These are phyloP conservation scores for Acanthaster planci DNA, from an alignment of 35 echinoderm and acorn worm species.

Conservation along the genomic window DNA sequence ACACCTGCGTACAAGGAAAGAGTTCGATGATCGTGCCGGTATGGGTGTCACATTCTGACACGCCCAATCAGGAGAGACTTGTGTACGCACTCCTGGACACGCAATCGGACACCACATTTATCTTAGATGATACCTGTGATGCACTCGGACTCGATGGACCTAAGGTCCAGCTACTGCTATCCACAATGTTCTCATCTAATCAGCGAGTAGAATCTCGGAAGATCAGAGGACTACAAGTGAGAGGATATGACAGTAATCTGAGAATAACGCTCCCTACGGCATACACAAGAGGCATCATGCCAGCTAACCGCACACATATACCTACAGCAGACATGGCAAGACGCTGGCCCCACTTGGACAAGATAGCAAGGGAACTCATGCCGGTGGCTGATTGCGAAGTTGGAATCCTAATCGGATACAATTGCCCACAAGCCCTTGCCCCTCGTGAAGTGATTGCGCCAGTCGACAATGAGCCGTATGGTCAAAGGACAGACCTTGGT, in stretches of 20 bases:
- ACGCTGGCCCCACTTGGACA: conserved; percentile 55
- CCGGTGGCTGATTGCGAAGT: conserved; percentile 61
- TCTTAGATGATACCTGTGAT: conserved; percentile 48
- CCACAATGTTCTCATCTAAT: conserved; percentile 55
- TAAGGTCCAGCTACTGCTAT: conserved; percentile 42
- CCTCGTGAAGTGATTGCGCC: conserved; percentile 57
- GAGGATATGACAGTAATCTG: conserved; percentile 36
- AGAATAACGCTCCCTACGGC: conserved; percentile 54
- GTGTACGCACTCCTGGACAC: conserved; percentile 70
- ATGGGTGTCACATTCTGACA: conserved; percentile 58
- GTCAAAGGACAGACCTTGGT: conserved; percentile 58
- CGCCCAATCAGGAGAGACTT: conserved; percentile 39
- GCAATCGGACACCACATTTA: conserved; percentile 68
- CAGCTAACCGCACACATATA: conserved; percentile 69
- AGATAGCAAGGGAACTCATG: conserved; percentile 36
- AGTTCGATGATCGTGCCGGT: conserved; percentile 73
- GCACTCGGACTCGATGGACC: conserved; percentile 8
- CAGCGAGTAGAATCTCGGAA: conserved; percentile 30
- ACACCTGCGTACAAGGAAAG: conserved; percentile 32
- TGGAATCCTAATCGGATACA: conserved; percentile 72
- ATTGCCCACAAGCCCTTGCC: conserved; percentile 61
- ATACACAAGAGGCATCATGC: conserved; percentile 54
- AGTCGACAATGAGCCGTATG: conserved; percentile 47
- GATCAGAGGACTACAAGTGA: conserved; percentile 49
- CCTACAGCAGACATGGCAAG: conserved; percentile 58